Evolutionary conservation across 1,140 invertebrate species (phyloP).

Genomic region (Acyrthosiphon pisum): DNA sequence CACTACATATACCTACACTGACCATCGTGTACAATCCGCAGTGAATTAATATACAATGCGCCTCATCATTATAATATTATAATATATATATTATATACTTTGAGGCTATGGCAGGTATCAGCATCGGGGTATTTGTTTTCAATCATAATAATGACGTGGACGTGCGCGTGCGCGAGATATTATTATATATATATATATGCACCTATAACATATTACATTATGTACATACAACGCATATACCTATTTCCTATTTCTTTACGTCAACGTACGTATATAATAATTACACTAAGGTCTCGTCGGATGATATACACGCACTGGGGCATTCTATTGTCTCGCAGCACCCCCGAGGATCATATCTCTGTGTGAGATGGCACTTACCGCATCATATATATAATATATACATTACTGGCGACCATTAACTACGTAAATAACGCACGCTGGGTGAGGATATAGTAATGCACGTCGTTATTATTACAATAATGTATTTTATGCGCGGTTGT

Average conservation of each 20-base stretch:
- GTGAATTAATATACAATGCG: not conserved
- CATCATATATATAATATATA: not conserved
- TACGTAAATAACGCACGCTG: constrained; percentile 42
- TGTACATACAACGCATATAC: too few species aligned
- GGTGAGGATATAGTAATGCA: not conserved
- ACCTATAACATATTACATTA: not conserved
- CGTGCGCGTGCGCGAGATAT: not conserved
- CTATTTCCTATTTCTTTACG: not conserved
- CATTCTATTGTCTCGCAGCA: constrained; percentile 38
- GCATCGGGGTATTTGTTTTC: not conserved
- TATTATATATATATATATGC: not conserved
- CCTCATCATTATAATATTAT: not conserved
- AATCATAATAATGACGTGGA: not conserved
- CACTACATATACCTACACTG: not conserved
- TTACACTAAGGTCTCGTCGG: not conserved
- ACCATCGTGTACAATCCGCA: not conserved
- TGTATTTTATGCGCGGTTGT: not conserved
- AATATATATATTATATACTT: not conserved
- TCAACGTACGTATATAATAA: not conserved
- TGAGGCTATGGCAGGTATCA: not conserved
- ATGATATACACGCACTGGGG: not conserved
- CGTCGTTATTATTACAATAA: constrained; percentile 27
- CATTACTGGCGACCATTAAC: constrained; percentile 20
- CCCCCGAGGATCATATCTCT: constrained; percentile 38
- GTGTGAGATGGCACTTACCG: constrained; percentile 9